Conservation (phyloP, 2,888 invertebrate species). For the Cyclophora punctaria region DNA sequence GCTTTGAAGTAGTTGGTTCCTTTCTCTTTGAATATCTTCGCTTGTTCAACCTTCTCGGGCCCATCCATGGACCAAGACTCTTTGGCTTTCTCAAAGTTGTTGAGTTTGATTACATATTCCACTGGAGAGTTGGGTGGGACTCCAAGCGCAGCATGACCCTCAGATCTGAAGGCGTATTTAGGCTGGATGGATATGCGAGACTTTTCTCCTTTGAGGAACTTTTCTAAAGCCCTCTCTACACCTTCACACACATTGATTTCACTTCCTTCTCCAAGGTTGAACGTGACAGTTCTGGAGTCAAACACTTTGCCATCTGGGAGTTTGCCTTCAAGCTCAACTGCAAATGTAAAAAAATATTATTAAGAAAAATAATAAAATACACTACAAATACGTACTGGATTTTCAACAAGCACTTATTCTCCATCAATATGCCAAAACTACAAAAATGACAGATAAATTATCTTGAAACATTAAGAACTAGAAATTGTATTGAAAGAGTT, state of each 20-base stretch:
- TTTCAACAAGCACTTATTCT: too few species aligned
- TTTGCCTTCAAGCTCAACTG: conserved; percentile 81
- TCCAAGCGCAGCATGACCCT: conserved; percentile 79
- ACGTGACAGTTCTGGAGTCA: conserved; percentile 88
- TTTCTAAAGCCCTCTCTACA: conserved; percentile 85
- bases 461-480: too few species aligned
- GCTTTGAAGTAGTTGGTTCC: conserved; percentile 93
- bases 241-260: conserved; percentile 86
- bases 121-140: conserved; percentile 87
- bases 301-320: conserved; percentile 81
- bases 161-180: conserved; percentile 85
- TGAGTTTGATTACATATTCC: conserved; percentile 87
- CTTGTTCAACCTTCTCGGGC: conserved; percentile 86
- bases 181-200: conserved; percentile 83
- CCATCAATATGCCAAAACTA: too few species aligned
- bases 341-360: not conserved
- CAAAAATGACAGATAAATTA: too few species aligned
- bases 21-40: conserved; percentile 89
- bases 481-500: too few species aligned
- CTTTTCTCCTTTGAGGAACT: conserved; percentile 87
- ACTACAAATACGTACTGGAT: too few species aligned
- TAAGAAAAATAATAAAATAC: too few species aligned
- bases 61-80: conserved; percentile 88
- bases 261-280: conserved; percentile 89
- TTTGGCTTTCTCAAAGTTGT: conserved; percentile 87